Conservation (phyloP, 2,797 vertebrate species). For the Intellagama lesueurii region DNA sequence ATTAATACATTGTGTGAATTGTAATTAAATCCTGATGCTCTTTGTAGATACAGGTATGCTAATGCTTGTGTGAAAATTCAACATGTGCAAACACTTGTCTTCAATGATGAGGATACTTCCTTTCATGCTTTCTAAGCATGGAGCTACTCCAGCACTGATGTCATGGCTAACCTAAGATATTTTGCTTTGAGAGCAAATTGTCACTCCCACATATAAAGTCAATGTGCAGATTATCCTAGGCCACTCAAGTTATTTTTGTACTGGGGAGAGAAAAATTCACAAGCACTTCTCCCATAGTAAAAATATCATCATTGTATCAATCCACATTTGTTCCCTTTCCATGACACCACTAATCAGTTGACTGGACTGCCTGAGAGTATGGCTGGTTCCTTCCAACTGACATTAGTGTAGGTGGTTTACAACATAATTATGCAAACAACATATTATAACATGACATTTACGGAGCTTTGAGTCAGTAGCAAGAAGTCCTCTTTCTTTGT, state of each 20-base stretch:
- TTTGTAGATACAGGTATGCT: background rate
- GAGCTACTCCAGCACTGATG: background rate
- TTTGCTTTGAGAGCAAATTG: background rate
- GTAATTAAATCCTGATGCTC: background rate
- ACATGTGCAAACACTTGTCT: background rate
- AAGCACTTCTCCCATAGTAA: background rate
- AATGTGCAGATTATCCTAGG: background rate
- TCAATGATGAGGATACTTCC: background rate
- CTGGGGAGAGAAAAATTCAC: background rate
- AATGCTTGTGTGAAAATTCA: background rate
- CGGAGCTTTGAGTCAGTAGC: background rate
- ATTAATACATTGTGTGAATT: background rate
- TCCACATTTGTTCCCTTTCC: too few relatives aligned
- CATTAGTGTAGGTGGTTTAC: too few relatives aligned
- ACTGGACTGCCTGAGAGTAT: too few relatives aligned
- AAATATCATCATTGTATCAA: too few relatives aligned
- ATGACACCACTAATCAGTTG: background rate
- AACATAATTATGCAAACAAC: too few relatives aligned
- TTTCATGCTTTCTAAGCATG: background rate
- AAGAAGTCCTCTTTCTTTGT: background rate
- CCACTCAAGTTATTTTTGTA: background rate
- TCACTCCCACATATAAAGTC: background rate
- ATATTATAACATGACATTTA: background rate
- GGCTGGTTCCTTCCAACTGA: background rate
- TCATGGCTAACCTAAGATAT: background rate